Percentiles rank a stretch among this genome's conserved stretches.
phyloP scores from a whole-genome alignment of 1,140 invertebrate species.

The Octopus sinensis region DNA sequence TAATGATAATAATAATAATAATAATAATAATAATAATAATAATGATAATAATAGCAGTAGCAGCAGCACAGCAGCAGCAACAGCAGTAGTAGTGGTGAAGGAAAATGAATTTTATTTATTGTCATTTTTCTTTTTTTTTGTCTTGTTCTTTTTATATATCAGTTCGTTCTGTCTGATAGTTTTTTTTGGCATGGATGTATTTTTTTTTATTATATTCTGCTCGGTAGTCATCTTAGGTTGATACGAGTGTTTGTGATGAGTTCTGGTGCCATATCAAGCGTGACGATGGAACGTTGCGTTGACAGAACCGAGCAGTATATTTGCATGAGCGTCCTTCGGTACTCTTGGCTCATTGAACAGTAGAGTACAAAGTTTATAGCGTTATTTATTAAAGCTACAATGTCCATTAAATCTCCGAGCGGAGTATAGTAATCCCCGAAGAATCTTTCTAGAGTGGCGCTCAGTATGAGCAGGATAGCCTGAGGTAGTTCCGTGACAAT shows the following conservation, averaged over 20 bases:
- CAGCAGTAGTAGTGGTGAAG: too few species aligned
- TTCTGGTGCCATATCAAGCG: background rate
- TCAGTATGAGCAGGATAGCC: constrained; percentile 57
- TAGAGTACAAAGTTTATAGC: constrained; percentile 91
- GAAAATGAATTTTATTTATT: too few species aligned
- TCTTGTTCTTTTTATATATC: too few species aligned
- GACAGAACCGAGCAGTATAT: constrained; percentile 59
- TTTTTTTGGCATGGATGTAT: too few species aligned
- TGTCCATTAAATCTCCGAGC: constrained; percentile 86
- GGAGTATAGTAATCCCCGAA: constrained; percentile 51
- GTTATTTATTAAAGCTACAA: constrained; percentile 83
- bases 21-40: too few species aligned
- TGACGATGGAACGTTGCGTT: background rate
- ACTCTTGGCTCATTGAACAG: constrained; percentile 89
- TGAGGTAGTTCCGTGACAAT: constrained; percentile 81
- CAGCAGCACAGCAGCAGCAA: too few species aligned
- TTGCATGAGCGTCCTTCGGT: constrained; percentile 76
- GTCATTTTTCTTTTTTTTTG: too few species aligned
- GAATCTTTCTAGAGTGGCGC: constrained; percentile 38
- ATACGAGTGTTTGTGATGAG: background rate
- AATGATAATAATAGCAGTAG: too few species aligned
- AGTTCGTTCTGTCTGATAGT: too few species aligned
- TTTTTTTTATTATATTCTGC: too few species aligned
- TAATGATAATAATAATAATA: too few species aligned
- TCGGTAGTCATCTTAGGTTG: background rate